Evolutionary conservation across 1,140 invertebrate genomes (phyloP).

Genomic region (Octopus bimaculoides): DNA sequence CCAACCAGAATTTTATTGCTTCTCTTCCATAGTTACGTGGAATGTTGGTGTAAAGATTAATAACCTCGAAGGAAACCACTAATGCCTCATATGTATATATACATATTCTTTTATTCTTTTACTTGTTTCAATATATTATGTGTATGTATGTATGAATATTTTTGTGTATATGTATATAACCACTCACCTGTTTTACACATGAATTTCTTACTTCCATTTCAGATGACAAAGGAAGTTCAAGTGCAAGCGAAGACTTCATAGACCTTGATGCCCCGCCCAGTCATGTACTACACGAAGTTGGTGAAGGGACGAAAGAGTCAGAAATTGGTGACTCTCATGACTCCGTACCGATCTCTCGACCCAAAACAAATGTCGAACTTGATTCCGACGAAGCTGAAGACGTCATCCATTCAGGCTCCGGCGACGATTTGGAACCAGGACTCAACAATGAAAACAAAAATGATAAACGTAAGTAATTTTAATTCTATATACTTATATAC

Average conservation of each 20-base stretch:
- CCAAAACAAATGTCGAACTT: background rate
- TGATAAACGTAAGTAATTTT: background rate
- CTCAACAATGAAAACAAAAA: background rate
- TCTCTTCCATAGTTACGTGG: too few species aligned
- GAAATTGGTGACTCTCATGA: background rate
- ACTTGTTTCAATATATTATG: background rate
- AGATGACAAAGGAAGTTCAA: conserved; percentile 1
- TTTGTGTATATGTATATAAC: background rate
- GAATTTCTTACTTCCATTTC: background rate
- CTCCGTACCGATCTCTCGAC: background rate
- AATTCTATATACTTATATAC: background rate
- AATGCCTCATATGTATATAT: background rate
- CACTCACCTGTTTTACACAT: background rate
- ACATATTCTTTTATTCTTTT: background rate
- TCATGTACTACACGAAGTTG: background rate
- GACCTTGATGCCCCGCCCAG: background rate
- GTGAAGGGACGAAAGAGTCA: background rate
- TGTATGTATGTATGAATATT: background rate
- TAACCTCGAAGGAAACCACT: background rate
- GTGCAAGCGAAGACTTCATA: background rate
- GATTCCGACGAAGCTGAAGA: background rate
- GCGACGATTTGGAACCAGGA: background rate
- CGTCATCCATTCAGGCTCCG: background rate
- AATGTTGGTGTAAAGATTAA: too few species aligned
- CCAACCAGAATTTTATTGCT: too few species aligned